Percentiles rank a stretch among this genome's conserved stretches.
Evolutionary conservation across 2,113 vertebrate species (phyloP).

Genomic region (Alaudala cheleensis): DNA sequence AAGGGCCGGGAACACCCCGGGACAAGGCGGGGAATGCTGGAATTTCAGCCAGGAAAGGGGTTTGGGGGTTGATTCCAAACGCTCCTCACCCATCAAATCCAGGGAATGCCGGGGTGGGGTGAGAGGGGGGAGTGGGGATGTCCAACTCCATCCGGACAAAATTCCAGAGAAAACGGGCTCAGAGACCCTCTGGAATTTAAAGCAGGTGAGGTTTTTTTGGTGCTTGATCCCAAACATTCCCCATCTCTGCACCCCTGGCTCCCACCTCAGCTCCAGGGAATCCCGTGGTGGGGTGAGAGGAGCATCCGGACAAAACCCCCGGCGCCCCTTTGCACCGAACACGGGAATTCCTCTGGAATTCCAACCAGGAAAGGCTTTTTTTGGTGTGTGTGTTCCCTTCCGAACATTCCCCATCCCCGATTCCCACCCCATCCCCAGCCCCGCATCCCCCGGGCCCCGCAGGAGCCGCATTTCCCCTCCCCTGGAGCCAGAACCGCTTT

Average conservation of each 20-base stretch:
- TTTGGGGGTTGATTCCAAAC: accelerated
- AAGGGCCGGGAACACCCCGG: background rate
- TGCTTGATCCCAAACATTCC: too few species aligned
- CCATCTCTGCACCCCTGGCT: too few species aligned
- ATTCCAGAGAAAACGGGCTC: background rate
- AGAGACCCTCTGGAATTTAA: background rate
- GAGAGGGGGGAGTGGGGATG: accelerated
- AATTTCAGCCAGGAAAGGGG: background rate
- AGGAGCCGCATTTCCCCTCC: accelerated
- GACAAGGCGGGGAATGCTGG: background rate
- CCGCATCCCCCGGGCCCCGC: accelerated
- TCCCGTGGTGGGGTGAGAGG: too few species aligned
- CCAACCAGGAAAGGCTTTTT: background rate
- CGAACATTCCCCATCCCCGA: background rate
- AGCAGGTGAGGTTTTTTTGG: background rate
- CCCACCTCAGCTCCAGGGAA: too few species aligned
- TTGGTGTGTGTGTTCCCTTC: accelerated
- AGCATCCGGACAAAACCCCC: too few species aligned
- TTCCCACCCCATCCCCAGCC: background rate
- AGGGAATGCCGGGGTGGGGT: background rate
- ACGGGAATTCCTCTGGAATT: background rate
- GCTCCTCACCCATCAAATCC: background rate
- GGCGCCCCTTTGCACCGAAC: too few species aligned
- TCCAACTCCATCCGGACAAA: accelerated
- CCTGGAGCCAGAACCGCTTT: background rate